These are phyloP conservation scores for Oscheius myriophilus DNA, from an alignment of 2,888 invertebrate species.

Conservation along the genomic window DNA sequence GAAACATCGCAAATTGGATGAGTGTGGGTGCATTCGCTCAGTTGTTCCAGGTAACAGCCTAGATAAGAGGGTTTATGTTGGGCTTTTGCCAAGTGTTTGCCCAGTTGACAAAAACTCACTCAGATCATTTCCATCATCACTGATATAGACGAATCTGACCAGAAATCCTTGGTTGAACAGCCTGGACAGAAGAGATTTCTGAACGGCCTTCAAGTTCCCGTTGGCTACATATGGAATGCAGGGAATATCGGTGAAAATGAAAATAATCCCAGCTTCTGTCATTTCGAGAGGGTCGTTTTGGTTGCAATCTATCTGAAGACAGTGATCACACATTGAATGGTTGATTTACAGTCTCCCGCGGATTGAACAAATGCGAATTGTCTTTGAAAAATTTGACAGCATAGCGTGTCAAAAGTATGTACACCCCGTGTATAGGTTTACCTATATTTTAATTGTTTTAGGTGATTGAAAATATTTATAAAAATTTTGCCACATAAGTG, in stretches of 20 bases:
- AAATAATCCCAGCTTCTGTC: conserved; percentile 1
- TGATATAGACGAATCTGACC: conserved; percentile 10
- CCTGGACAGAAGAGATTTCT: background rate
- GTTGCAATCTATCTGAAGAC: conserved; percentile 4
- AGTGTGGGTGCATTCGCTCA: background rate
- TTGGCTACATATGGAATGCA: background rate
- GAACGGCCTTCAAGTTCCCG: background rate
- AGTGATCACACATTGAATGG: conserved; percentile 1
- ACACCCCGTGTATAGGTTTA: no score
- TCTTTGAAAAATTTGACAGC: no score
- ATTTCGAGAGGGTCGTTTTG: background rate
- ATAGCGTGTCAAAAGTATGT: no score
- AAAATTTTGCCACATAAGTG: no score
- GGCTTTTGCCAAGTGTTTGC: background rate
- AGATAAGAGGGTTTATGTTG: conserved; percentile 2
- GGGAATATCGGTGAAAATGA: conserved; percentile 12
- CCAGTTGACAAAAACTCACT: background rate
- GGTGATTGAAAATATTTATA: no score
- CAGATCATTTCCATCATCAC: background rate
- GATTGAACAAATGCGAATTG: no score
- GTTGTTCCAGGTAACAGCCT: conserved; percentile 9
- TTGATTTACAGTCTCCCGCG: no score
- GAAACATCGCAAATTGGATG: conserved; percentile 5
- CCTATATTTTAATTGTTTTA: no score
- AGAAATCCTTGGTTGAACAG: conserved; percentile 8